These are phyloP conservation scores for Sinocyclocheilus grahami DNA, from an alignment of 2,113 vertebrate genomes.

Conservation along the genomic window DNA sequence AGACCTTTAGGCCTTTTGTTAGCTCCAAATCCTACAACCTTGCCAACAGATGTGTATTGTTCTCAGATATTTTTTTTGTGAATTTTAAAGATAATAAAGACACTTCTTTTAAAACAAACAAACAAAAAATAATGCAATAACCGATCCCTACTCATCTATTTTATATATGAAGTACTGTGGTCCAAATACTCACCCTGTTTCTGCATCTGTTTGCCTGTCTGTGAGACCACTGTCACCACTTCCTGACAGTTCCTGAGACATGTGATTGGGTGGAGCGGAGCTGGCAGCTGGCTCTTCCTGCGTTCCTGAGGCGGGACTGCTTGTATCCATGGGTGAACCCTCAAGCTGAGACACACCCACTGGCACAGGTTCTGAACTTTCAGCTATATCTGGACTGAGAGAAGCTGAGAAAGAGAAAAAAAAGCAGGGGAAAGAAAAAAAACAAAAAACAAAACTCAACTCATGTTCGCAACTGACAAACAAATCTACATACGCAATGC, in stretches of 20 bases:
- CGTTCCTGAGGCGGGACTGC: constrained; percentile 88
- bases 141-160: not conserved
- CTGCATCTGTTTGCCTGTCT: constrained; percentile 77
- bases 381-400: constrained; percentile 88
- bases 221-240: constrained; percentile 75
- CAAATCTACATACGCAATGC: not conserved
- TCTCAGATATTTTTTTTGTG: not conserved
- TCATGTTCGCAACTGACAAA: not conserved
- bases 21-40: not conserved
- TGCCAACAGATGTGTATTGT: not conserved
- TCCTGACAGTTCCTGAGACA: constrained; percentile 78
- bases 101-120: not conserved
- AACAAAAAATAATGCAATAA: not conserved
- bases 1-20: not conserved
- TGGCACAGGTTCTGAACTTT: constrained; percentile 84
- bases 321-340: constrained; percentile 94
- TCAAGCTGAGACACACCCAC: constrained; percentile 88
- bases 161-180: not conserved
- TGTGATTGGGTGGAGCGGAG: constrained; percentile 71
- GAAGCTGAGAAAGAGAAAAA: constrained; percentile 74
- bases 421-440: not conserved
- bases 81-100: not conserved
- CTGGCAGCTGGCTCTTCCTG: constrained; percentile 83
- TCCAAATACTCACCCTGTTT: constrained; percentile 71
- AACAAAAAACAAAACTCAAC: not conserved